phyloP scores from a whole-genome alignment of 2,888 invertebrate species.

The Limnephilus lunatus region DNA sequence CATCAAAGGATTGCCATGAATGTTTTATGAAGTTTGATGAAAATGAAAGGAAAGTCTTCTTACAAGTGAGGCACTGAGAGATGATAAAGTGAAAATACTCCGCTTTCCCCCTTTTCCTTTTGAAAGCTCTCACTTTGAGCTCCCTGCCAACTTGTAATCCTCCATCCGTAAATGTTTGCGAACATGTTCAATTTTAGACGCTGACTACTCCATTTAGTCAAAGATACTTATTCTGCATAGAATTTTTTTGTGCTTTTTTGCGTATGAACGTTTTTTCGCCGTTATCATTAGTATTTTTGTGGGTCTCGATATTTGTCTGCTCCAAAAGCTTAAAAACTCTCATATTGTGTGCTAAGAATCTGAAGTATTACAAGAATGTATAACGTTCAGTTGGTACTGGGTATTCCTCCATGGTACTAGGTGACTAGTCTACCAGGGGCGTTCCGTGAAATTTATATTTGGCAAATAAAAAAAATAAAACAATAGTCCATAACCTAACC shows the following conservation, averaged over 20 bases:
- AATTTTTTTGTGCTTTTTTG: conserved; percentile 25
- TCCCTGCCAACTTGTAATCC: conserved; percentile 59
- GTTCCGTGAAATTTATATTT: not conserved
- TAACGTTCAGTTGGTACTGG: not conserved
- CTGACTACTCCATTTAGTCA: conserved; percentile 47
- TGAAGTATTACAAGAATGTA: not conserved
- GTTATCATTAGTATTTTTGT: conserved; percentile 2
- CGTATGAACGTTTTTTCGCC: not conserved
- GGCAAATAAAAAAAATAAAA: no score
- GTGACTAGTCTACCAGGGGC: not conserved
- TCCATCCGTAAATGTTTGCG: conserved; percentile 65
- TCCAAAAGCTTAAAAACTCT: no score
- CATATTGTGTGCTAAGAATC: no score
- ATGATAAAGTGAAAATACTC: conserved; percentile 63
- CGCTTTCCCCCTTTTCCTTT: conserved; percentile 58
- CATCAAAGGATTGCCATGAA: conserved; percentile 66
- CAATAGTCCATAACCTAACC: no score
- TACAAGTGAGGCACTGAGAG: conserved; percentile 59
- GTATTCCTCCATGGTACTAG: not conserved
- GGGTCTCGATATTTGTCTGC: not conserved
- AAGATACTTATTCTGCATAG: conserved; percentile 37
- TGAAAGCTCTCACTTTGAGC: conserved; percentile 61
- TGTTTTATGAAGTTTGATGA: conserved; percentile 67
- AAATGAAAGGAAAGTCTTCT: conserved; percentile 65
- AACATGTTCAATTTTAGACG: conserved; percentile 49